Percentiles rank a stretch among this genome's conserved stretches.
These are phyloP conservation scores for Melanchra persicariae DNA, from an alignment of 2,888 invertebrate species.

Conservation along the genomic window DNA sequence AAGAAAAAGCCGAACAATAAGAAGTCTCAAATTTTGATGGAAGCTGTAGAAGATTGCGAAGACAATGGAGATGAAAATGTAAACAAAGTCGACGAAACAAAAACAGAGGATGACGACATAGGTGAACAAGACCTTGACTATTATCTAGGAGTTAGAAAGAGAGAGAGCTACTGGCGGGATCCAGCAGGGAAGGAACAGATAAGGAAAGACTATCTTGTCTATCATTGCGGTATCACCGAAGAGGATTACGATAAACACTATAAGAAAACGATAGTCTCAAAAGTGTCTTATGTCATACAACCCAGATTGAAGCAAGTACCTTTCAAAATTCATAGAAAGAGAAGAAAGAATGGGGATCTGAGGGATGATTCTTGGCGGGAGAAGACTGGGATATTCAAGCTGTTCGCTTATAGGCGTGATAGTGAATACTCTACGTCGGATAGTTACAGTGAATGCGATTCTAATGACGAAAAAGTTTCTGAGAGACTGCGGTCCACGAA, in stretches of 20 bases:
- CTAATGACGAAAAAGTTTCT: slow-evolving; percentile 71
- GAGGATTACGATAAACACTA: slow-evolving; percentile 83
- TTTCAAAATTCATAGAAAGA: slow-evolving; percentile 85
- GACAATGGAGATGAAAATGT: slow-evolving; percentile 63
- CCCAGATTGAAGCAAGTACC: slow-evolving; percentile 86
- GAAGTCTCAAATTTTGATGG: slow-evolving; percentile 75
- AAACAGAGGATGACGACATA: slow-evolving; percentile 75
- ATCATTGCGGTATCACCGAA: slow-evolving; percentile 85
- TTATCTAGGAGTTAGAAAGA: slow-evolving; percentile 84
- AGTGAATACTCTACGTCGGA: slow-evolving; percentile 85
- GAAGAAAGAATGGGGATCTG: slow-evolving; percentile 72
- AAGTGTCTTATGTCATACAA: slow-evolving; percentile 72
- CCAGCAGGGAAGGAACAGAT: slow-evolving; percentile 84
- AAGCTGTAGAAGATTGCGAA: slow-evolving; percentile 71
- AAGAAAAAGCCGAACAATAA: slow-evolving; percentile 82
- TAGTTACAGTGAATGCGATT: slow-evolving; percentile 88
- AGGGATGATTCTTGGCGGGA: slow-evolving; percentile 86
- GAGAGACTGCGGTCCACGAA: slow-evolving; percentile 54
- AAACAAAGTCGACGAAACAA: slow-evolving; percentile 53
- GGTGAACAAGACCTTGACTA: slow-evolving; percentile 86
- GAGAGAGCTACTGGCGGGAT: slow-evolving; percentile 86
- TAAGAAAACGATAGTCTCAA: slow-evolving; percentile 72
- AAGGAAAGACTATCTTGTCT: slow-evolving; percentile 84
- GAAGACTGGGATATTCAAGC: slow-evolving; percentile 82
- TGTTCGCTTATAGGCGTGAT: slow-evolving; percentile 82